Percentiles rank a stretch among this genome's conserved stretches.
These are phyloP conservation scores for Gymnothorax reevesii DNA, from an alignment of 2,797 vertebrate species.

Conservation along the genomic window DNA sequence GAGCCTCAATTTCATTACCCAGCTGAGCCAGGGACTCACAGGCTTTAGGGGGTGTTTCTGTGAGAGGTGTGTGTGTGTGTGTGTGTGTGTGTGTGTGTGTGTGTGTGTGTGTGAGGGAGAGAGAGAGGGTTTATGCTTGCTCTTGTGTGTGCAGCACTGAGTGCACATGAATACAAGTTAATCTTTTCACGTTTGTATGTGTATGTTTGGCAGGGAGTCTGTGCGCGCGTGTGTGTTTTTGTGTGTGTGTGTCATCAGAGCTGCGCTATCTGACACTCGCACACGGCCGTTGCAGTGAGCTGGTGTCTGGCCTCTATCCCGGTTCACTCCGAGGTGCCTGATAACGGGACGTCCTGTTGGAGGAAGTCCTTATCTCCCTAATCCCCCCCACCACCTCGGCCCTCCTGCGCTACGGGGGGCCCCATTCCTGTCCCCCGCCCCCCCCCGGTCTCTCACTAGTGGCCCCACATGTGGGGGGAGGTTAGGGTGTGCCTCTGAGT, in stretches of 20 bases:
- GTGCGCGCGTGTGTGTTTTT: not conserved
- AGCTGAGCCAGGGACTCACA: not conserved
- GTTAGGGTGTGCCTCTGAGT: not conserved
- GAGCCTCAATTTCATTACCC: conserved; percentile 65
- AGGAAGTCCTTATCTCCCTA: conserved; percentile 69
- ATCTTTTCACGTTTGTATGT: not conserved
- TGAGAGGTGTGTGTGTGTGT: too few species aligned
- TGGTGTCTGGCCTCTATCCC: conserved; percentile 35
- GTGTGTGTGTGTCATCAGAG: conserved; percentile 22
- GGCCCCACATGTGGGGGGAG: not conserved
- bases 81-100: not conserved
- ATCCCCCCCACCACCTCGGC: too few species aligned
- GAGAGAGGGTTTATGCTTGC: not conserved
- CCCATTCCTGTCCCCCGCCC: conserved; percentile 25
- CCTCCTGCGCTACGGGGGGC: conserved; percentile 42
- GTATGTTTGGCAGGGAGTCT: not conserved
- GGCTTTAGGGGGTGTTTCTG: not conserved
- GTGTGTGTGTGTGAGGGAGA: too few species aligned
- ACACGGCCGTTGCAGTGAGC: not conserved
- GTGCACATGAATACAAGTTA: too few species aligned
- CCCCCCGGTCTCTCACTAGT: conserved; percentile 51
- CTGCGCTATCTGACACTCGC: conserved; percentile 26
- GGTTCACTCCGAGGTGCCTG: conserved; percentile 48
- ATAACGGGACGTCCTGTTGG: conserved; percentile 73
- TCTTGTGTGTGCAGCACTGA: not conserved